Conservation (phyloP, 2,888 invertebrate genomes). For the Junonia oenone region DNA sequence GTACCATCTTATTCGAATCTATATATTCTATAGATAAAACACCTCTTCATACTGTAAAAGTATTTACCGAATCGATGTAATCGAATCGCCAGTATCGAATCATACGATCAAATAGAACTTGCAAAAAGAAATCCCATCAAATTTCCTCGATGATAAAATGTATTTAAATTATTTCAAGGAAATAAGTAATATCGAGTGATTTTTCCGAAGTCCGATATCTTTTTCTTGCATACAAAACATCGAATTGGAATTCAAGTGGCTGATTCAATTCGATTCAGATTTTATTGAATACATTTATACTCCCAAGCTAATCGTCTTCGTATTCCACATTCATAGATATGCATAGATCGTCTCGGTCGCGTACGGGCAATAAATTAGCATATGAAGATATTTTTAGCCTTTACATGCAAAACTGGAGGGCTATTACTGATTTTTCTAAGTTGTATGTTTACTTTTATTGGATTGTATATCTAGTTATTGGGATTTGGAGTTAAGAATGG, state of each 20-base stretch:
- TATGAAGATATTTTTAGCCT: not conserved
- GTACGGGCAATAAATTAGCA: not conserved
- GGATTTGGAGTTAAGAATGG: too few relatives aligned
- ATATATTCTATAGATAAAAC: too few relatives aligned
- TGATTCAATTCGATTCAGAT: constrained; percentile 11
- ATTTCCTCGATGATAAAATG: not conserved
- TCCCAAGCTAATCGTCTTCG: constrained; percentile 4
- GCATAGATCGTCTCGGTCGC: constrained; percentile 2
- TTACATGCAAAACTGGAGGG: not conserved
- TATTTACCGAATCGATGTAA: too few relatives aligned
- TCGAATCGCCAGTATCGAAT: not conserved
- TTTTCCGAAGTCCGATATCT: constrained; percentile 3
- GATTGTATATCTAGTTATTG: too few relatives aligned
- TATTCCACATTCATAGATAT: constrained; percentile 11
- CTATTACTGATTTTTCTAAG: not conserved
- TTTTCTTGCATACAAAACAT: constrained; percentile 5
- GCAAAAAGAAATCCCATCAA: not conserved
- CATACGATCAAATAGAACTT: not conserved
- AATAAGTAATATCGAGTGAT: not conserved
- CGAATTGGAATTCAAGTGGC: constrained; percentile 11
- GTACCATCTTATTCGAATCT: too few relatives aligned
- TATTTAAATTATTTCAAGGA: not conserved
- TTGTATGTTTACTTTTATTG: too few relatives aligned
- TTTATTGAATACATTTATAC: constrained; percentile 13
- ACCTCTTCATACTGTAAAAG: too few relatives aligned